Evolutionary conservation across 2,888 invertebrate genomes (phyloP).

Genomic region (Stegana nigrithorax): DNA sequence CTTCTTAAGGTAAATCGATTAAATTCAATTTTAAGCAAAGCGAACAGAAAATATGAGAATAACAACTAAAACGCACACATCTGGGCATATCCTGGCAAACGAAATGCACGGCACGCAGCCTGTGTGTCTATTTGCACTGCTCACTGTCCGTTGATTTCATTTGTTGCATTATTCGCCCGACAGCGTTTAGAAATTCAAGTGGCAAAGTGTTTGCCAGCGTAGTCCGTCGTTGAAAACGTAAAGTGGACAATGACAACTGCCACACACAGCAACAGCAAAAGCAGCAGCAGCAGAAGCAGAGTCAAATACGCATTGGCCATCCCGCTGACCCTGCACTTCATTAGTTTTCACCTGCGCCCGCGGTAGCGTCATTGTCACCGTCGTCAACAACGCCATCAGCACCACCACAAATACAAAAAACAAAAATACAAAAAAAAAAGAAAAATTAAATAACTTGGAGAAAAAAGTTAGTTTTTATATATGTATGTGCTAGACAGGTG

Average conservation of each 20-base stretch:
- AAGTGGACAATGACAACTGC: conserved; percentile 34
- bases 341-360: background rate
- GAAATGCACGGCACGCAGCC: background rate
- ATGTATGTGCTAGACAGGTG: conserved; percentile 12
- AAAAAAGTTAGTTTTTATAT: no score
- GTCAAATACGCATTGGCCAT: background rate
- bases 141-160: background rate
- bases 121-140: background rate
- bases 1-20: conserved; percentile 22
- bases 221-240: no score
- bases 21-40: conserved; percentile 18
- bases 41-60: conserved; percentile 11
- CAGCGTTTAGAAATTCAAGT: conserved; percentile 21
- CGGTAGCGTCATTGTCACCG: background rate
- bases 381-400: background rate
- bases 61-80: background rate
- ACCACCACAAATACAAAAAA: background rate
- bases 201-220: conserved; percentile 19
- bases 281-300: no score
- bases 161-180: no score
- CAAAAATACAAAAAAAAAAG: background rate
- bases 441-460: no score
- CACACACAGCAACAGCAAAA: no score
- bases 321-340: background rate
- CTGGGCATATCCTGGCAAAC: conserved; percentile 2